Percentiles rank a stretch among this genome's conserved stretches.
phyloP scores from a whole-genome alignment of 2,888 invertebrate species.

The Drosophila paramelanica region DNA sequence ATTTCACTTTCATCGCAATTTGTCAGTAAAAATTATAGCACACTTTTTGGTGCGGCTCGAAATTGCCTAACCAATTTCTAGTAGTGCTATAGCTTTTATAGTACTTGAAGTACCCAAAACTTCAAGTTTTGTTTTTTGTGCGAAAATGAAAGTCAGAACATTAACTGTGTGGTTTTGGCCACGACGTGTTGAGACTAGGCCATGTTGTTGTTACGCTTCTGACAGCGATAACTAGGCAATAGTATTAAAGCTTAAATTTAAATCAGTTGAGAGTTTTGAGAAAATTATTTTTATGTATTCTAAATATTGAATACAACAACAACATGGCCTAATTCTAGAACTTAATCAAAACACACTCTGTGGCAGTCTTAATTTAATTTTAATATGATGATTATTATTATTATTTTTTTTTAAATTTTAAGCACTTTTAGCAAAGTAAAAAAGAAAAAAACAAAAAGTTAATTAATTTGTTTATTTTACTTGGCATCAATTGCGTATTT shows the following conservation, averaged over 20 bases:
- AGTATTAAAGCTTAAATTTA: not conserved
- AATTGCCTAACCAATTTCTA: not conserved
- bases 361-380: conserved; percentile 29
- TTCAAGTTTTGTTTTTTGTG: not conserved
- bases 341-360: conserved; percentile 12
- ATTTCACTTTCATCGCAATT: not conserved
- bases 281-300: too few species aligned
- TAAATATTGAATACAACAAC: too few species aligned
- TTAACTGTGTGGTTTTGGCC: not conserved
- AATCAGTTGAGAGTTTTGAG: conserved; percentile 5
- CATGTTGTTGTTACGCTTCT: conserved; percentile 2
- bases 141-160: not conserved
- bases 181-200: not conserved
- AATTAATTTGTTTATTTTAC: conserved; percentile 25
- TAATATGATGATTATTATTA: not conserved
- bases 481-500: conserved; percentile 12
- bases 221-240: too few species aligned
- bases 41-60: conserved; percentile 1
- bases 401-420: conserved; percentile 5
- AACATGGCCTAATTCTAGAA: conserved; percentile 5
- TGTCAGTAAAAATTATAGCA: not conserved
- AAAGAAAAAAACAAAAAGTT: conserved; percentile 5
- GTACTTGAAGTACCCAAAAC: not conserved
- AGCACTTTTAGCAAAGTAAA: conserved; percentile 23
- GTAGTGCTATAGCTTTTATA: too few species aligned